These are phyloP conservation scores for Artemisiospiza belli DNA, from an alignment of 2,113 vertebrate genomes.

Conservation along the genomic window DNA sequence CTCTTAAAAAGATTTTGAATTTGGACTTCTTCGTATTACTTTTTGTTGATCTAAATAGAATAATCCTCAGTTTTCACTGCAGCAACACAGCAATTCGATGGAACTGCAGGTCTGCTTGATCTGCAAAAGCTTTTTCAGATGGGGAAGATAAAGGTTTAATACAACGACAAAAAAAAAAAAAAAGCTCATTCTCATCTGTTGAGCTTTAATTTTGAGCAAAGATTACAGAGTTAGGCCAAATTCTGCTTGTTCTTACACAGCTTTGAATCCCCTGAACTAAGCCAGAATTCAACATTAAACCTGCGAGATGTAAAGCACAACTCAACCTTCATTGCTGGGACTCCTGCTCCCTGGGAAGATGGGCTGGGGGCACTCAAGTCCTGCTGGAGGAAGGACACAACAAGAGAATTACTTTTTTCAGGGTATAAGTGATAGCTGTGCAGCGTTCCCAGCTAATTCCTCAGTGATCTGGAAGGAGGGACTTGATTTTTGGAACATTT, in stretches of 20 bases:
- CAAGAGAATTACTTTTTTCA: not conserved
- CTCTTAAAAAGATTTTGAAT: not conserved
- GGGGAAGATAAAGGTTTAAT: not conserved
- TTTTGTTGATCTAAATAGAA: not conserved
- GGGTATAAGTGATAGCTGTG: not conserved
- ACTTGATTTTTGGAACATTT: not conserved
- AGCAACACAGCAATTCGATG: not conserved
- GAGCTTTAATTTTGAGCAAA: slow-evolving; percentile 31
- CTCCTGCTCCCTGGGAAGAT: not conserved
- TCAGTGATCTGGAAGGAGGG: rapidly evolving
- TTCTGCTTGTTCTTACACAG: not conserved
- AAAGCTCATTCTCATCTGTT: not conserved
- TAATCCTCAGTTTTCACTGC: not conserved
- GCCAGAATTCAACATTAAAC: not conserved
- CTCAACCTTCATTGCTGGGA: not conserved
- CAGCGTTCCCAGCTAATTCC: not conserved
- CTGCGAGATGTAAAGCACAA: rapidly evolving
- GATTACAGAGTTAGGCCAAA: not conserved
- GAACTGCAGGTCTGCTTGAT: not conserved
- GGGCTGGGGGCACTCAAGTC: not conserved
- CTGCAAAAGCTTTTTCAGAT: not conserved
- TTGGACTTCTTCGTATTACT: not conserved
- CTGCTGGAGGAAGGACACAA: not conserved
- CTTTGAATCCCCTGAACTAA: not conserved
- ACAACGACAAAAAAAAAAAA: rapidly evolving